A percentile compares a stretch with the other conserved stretches of the same genome.
phyloP scores from a whole-genome alignment of 2,797 vertebrate genomes.

The Propithecus deckenii region DNA sequence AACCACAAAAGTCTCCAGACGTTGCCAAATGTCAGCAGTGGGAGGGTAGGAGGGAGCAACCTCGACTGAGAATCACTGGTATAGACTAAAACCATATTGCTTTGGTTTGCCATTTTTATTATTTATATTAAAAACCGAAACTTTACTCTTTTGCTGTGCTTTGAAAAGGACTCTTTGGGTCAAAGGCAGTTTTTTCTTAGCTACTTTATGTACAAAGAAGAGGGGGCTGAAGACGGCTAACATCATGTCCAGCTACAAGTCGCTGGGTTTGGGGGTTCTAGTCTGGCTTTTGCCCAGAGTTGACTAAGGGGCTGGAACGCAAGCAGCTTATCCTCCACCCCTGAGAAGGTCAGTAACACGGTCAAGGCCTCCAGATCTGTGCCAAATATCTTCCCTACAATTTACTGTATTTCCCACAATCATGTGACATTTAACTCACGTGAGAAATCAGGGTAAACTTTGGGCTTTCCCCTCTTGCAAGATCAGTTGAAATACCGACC shows the following conservation, averaged over 20 bases:
- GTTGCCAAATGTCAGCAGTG: not conserved
- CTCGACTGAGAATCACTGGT: not conserved
- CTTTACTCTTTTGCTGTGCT: not conserved
- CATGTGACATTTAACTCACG: not conserved
- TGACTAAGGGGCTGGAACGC: not conserved
- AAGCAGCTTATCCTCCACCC: too few relatives aligned
- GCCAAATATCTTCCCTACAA: not conserved
- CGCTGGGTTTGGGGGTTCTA: not conserved
- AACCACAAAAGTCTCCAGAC: not conserved
- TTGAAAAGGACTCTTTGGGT: not conserved
- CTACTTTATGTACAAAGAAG: not conserved
- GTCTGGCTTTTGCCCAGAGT: not conserved
- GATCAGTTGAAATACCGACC: slow-evolving; percentile 62
- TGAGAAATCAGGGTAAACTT: slow-evolving; percentile 42
- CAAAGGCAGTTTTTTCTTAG: not conserved
- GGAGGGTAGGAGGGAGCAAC: not conserved
- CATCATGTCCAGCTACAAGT: not conserved
- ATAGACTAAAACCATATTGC: not conserved
- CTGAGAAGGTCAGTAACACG: not conserved
- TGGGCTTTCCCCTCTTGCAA: not conserved
- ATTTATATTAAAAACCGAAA: not conserved
- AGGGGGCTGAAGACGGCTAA: not conserved
- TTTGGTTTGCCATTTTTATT: not conserved
- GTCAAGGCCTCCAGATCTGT: not conserved
- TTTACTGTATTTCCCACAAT: not conserved